Evolutionary conservation across 2,797 vertebrate species (phyloP), one percentile per base, ranked within the genome.

Genomic region (Nyctalus aviator): DNA sequence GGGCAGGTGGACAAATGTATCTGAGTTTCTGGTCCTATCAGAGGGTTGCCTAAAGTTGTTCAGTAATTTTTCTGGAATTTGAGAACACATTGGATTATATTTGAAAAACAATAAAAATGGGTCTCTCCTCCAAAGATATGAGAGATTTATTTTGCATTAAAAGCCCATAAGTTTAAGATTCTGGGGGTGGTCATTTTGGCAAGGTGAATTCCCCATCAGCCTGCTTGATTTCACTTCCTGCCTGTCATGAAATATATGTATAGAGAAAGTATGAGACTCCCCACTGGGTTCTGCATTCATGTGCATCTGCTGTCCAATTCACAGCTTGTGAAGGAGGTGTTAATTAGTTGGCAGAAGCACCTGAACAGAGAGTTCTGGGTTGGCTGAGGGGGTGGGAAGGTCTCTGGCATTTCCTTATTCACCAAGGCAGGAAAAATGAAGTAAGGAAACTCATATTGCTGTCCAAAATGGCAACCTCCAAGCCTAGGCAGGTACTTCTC

Each of bases 311-410:
- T 4, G 64, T 93, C 96, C 96, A 97, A 97, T 97, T 97, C 96
- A 94, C 97, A 97, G 90, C 86, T 97, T 94, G 94, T 68, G 96
- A 96, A 97, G 95, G 97, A 97, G 96, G 97, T 94, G 97, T 97
- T 97, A 97, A 97, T 97, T 97, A 97, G 96, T 90, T 97, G 97
- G 97, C 97, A 97, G 90, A 92, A 94, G 95, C 96, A 97, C 97
- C 97, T 97, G 95, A 96, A 92, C 94, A 90, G 87, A 91, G 96
- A 94, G 92, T 95, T 64, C 75, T 91, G 88, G 79, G 94, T 87
- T 97, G 96, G 84, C 88, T 97, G 93, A 91, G 96, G 85, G 93
- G 93, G 96, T 96, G 95, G 96, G 92, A 96, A 97, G 97, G 97
- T 96, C 97, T 95, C 86, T 96, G 92, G 97, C 95, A 95, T 94